These are phyloP conservation scores for Torymus auratus DNA, from an alignment of 2,888 invertebrate species.

Conservation along the genomic window DNA sequence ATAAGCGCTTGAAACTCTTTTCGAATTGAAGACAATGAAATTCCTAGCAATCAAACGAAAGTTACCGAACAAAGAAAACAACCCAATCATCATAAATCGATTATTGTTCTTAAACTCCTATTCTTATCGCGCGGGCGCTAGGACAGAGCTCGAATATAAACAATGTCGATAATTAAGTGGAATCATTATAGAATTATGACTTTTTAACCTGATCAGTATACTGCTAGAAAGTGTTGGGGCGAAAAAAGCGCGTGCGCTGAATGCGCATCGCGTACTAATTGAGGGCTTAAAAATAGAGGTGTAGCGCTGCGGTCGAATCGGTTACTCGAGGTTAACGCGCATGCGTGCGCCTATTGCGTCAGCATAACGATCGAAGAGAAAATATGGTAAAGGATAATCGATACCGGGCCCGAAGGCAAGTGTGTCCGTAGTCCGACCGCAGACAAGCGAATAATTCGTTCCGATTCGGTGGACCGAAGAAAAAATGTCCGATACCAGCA, in stretches of 20 bases:
- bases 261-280: background rate
- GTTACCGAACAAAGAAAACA: constrained; percentile 38
- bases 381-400: constrained; percentile 19
- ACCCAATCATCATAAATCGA: constrained; percentile 51
- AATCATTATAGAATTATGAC: background rate
- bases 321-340: constrained; percentile 11
- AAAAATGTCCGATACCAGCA: constrained; percentile 25
- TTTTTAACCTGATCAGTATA: no score
- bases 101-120: constrained; percentile 18
- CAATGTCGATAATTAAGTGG: constrained; percentile 26
- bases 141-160: constrained; percentile 1
- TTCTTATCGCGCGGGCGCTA: background rate
- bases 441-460: constrained; percentile 50
- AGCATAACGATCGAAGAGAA: constrained; percentile 29
- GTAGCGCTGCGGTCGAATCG: background rate
- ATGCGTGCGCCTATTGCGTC: background rate
- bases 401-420: background rate
- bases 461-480: constrained; percentile 14
- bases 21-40: constrained; percentile 30
- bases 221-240: no score
- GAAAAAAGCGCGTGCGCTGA: background rate
- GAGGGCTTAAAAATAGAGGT: constrained; percentile 3
- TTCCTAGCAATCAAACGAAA: constrained; percentile 30
- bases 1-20: background rate
- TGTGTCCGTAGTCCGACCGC: background rate